Base-by-base conservation (phyloP, 2,113 vertebrate genomes). In the Serilophus lunatus region DNA sequence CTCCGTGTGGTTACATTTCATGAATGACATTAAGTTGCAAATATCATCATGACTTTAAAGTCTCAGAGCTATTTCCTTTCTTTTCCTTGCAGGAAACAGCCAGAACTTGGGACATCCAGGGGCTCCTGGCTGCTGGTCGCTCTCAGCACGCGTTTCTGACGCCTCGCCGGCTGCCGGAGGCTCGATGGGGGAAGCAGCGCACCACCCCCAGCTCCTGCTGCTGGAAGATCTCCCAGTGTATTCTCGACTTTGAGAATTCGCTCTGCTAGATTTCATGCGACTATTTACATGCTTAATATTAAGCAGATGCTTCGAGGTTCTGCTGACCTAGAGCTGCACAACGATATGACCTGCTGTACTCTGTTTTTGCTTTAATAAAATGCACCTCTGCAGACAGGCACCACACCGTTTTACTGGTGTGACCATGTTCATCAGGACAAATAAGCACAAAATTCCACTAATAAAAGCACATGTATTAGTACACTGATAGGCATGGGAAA, bases 91-190 rank as follows among this genome's bases (percentile, higher is more conserved):
- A 90, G 79, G 54, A 74, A 80, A n/a, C 2, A 3, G 75, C 10
- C 79, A 78, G 51, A 33, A 69, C 29, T 47, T 4, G 16, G 24
- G 35, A 20, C 1, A 3, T 35, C 60, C 0, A 33, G 50, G 38
- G 82, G 71, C 60, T 92, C 20, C 49, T 50, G 3, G 18, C 79
- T 59, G 38, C 44, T 40, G n/a, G 38, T 7, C 1, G 3, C 38
- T 70, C 0, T 0, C 26, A 31, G 42, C 49, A 63, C 0, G 0
- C 0, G 0, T 45, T 65, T 44, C 84, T 40, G 81, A 79, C 0
- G 1, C 57, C 54, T 69, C 1, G 2, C 12, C 2, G 0, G 11
- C 60, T 81, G 72, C 76, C 0, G 0, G 42, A 63, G 36, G 51
- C n/a, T 90, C 0, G 0, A 22, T 23, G 19, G 22, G 33, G 57